Evolutionary conservation across 2,113 vertebrate species (phyloP), one percentile per base, ranked within the genome.

Genomic region (Echinops telfairi): DNA sequence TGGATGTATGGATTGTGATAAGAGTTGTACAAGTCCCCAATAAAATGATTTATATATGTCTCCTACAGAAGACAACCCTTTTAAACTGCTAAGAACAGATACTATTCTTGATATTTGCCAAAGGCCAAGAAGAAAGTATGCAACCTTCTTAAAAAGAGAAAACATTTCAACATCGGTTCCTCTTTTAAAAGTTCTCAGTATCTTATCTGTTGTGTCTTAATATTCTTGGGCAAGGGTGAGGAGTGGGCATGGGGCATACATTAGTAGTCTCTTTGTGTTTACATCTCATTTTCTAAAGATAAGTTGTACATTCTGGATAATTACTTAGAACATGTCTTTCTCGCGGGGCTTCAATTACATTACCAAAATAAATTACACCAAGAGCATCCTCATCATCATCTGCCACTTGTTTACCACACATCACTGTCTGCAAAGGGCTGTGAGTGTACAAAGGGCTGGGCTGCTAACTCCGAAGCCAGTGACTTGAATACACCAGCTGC

Each of bases 241-340:
- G 47, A 14, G 47, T 53, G 47, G 47, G 12, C 5, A 9, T 53
- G 47, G 47, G 12, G 10, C 29, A 31, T 68, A 14, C 14, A 68
- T 31, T 68, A 68, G 93, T 89, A 27, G n/a, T 78, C 58, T 84
- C 31, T 43, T 88, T 94, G 80, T 57, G 31, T 92, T 66, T 86
- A 16, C 66, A 86, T 62, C 14, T 76, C 82, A 83, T 84, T 88
- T 68, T 62, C 16, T 66, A 36, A 92, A 75, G 57, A 66, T 22
- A 64, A 27, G 25, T 1, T 53, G 4, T n/a, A 58, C 11, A 29
- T 33, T 88, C 85, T 40, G n/a, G 70, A 60, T 78, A 66, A 85
- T 85, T 36, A 71, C 78, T 81, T 70, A 70, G 14, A 84, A 79
- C 68, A 58, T n/a, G 27, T 85, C 38, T 94, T 87, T 38, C 47